Conservation (phyloP, 1,140 invertebrate species). For the Pseudomyrmex gracilis region DNA sequence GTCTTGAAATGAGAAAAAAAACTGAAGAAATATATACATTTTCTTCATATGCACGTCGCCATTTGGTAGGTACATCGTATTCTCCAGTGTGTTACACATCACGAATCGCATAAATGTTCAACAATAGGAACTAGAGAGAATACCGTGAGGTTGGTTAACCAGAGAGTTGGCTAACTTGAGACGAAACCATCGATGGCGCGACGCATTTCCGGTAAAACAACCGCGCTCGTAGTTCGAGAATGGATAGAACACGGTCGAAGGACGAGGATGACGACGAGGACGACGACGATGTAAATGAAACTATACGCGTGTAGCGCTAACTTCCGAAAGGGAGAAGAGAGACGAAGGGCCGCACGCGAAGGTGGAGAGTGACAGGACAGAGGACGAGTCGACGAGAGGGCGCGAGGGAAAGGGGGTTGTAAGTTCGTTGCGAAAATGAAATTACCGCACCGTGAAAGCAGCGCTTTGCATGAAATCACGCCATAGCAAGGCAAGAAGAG, state of each 20-base stretch:
- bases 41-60: too few species aligned
- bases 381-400: constrained; percentile 32
- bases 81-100: too few species aligned
- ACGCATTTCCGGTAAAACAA: background rate
- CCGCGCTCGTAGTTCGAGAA: background rate
- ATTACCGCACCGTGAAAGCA: constrained; percentile 80
- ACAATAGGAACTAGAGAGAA: background rate
- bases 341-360: background rate
- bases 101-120: background rate
- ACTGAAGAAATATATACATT: too few species aligned
- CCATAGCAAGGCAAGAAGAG: constrained; percentile 28
- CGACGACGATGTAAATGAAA: constrained; percentile 71
- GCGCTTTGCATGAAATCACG: constrained; percentile 77
- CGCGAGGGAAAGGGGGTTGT: constrained; percentile 36
- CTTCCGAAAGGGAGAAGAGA: constrained; percentile 18
- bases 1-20: too few species aligned
- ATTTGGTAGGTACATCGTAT: too few species aligned
- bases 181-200: background rate
- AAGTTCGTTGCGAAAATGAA: constrained; percentile 80
- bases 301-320: constrained; percentile 67
- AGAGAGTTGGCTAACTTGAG: background rate
- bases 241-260: constrained; percentile 24
- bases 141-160: background rate
- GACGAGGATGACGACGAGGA: constrained; percentile 22
- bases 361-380: constrained; percentile 55